Evolutionary conservation across 2,797 vertebrate species (phyloP).

Genomic region (Acanthurus tractus): DNA sequence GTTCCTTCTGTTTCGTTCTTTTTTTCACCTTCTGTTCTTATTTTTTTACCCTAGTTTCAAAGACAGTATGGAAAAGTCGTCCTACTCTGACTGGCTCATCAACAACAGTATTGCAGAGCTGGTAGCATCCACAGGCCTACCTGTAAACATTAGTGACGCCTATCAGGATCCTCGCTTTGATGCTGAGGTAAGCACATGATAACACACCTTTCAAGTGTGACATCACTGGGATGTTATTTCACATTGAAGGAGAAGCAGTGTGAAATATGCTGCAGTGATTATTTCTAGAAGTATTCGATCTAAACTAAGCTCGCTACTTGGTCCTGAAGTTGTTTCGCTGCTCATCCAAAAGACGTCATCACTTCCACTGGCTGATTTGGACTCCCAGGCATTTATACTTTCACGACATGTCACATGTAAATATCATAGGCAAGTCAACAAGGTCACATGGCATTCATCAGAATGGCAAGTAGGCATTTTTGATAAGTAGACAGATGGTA

Average conservation of each 20-base stretch:
- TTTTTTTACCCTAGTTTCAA: conserved; percentile 89
- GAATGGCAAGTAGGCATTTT: not conserved
- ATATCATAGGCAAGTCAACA: not conserved
- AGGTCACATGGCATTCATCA: conserved; percentile 19
- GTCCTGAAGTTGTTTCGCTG: not conserved
- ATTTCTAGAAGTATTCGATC: conserved; percentile 5
- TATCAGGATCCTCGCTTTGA: conserved; percentile 99
- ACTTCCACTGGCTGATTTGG: not conserved
- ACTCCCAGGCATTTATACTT: conserved; percentile 21
- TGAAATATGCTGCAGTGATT: not conserved
- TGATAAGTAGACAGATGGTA: conserved; percentile 3
- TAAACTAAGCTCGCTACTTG: not conserved
- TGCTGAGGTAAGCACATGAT: conserved; percentile 88
- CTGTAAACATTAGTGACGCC: conserved; percentile 97
- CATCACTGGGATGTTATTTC: conserved; percentile 6
- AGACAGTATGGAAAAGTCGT: conserved; percentile 96
- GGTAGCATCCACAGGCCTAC: conserved; percentile 97
- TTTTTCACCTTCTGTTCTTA: conserved; percentile 8
- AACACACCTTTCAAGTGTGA: conserved; percentile 5
- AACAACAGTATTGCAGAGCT: conserved; percentile 98
- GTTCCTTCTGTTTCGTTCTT: conserved; percentile 1
- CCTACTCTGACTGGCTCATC: conserved; percentile 97
- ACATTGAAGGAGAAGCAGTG: not conserved
- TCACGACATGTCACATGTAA: conserved; percentile 13
- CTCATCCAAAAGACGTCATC: not conserved